phyloP scores from a whole-genome alignment of 2,888 invertebrate species.

The Serrognathus titanus region DNA sequence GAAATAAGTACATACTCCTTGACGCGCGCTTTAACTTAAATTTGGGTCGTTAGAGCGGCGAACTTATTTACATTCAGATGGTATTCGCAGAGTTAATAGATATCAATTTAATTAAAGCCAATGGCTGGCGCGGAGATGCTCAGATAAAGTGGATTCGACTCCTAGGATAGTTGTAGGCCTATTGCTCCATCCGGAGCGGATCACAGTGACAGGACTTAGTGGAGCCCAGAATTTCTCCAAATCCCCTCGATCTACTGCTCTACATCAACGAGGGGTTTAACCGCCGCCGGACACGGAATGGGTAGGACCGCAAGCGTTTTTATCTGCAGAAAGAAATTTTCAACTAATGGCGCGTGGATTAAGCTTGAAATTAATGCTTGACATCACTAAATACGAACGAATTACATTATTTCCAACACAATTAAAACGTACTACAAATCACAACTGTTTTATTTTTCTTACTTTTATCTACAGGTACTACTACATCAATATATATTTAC shows the following conservation, averaged over 20 bases:
- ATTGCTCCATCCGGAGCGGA: slow-evolving; percentile 6
- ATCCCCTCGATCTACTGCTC: slow-evolving; percentile 37
- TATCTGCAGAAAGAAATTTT: slow-evolving; percentile 19
- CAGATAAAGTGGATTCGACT: not conserved
- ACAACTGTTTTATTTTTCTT: too few relatives aligned
- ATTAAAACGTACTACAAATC: too few relatives aligned
- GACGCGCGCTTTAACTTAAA: too few relatives aligned
- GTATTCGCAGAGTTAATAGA: slow-evolving; percentile 3
- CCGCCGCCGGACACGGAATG: slow-evolving; percentile 41
- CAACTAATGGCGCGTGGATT: slow-evolving; percentile 18
- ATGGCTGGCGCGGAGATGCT: not conserved
- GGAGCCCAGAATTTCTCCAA: slow-evolving; percentile 25
- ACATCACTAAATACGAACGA: not conserved
- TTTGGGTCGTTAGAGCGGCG: not conserved
- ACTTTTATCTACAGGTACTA: too few relatives aligned
- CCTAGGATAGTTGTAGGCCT: not conserved
- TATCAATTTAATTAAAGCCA: slow-evolving; percentile 12
- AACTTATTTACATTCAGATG: slow-evolving; percentile 7
- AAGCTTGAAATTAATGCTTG: slow-evolving; percentile 18
- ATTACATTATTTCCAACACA: too few relatives aligned
- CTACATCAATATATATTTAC: too few relatives aligned
- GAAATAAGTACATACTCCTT: too few relatives aligned
- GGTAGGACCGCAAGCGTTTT: slow-evolving; percentile 29
- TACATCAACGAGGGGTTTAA: slow-evolving; percentile 36
- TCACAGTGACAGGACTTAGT: slow-evolving; percentile 11